Evolutionary conservation across 2,888 invertebrate species (phyloP).

Genomic region (Eupithecia centaureata): DNA sequence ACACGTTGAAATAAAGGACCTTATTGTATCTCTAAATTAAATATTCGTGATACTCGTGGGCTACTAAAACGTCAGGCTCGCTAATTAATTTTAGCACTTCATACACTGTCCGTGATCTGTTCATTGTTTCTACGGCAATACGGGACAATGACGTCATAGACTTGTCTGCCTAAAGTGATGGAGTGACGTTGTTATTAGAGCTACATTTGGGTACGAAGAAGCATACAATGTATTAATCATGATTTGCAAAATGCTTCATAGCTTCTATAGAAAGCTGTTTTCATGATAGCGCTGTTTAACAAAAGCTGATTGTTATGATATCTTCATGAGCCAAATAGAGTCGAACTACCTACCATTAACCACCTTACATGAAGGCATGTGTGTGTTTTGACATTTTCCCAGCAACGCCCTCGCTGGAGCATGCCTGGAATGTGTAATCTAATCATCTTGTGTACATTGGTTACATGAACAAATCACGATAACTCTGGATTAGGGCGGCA

Average conservation of each 20-base stretch:
- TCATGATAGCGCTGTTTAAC: not conserved
- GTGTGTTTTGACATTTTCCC: slow-evolving; percentile 18
- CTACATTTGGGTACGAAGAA: slow-evolving; percentile 5
- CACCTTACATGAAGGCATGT: not conserved
- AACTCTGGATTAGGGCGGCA: slow-evolving; percentile 44
- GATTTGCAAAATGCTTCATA: slow-evolving; percentile 10
- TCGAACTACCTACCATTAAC: no score
- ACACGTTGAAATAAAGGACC: slow-evolving; percentile 18
- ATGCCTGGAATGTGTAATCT: slow-evolving; percentile 46
- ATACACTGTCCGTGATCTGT: slow-evolving; percentile 36
- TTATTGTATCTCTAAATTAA: slow-evolving; percentile 14
- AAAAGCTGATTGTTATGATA: not conserved
- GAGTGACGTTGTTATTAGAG: slow-evolving; percentile 13
- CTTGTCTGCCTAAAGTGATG: slow-evolving; percentile 9
- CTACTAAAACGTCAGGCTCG: slow-evolving; percentile 32
- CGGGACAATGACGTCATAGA: slow-evolving; percentile 30
- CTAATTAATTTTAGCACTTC: slow-evolving; percentile 39
- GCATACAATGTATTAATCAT: slow-evolving; percentile 9
- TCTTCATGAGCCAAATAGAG: not conserved
- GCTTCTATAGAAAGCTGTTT: not conserved
- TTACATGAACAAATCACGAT: slow-evolving; percentile 56
- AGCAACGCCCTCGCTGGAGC: slow-evolving; percentile 25
- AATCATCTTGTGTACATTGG: slow-evolving; percentile 48
- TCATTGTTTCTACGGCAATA: slow-evolving; percentile 38
- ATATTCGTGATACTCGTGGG: slow-evolving; percentile 27